Evolutionary conservation across 2,888 invertebrate species (phyloP).

Genomic region (Agrotis segetum): DNA sequence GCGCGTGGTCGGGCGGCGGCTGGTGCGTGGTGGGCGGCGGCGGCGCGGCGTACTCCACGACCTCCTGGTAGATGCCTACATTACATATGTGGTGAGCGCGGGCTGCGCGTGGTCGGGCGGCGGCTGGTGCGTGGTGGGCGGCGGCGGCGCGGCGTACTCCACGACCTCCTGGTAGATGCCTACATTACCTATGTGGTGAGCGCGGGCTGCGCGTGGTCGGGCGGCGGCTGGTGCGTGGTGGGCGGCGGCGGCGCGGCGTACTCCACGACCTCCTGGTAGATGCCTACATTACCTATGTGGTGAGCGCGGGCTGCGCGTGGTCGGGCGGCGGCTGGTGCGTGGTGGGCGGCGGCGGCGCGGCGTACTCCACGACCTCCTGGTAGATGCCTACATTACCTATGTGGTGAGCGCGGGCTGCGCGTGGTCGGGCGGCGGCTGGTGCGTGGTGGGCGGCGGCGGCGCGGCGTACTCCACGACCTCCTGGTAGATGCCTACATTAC

Average conservation of each 20-base stretch:
- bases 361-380: conserved; percentile 99
- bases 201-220: conserved; percentile 79
- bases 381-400: too few species aligned
- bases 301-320: conserved; percentile 80
- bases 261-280: conserved; percentile 99
- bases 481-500: conserved; percentile 99
- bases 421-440: conserved; percentile 76
- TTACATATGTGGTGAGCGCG: conserved; percentile 76
- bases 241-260: conserved; percentile 93
- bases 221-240: conserved; percentile 71
- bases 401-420: conserved; percentile 78
- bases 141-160: conserved; percentile 95
- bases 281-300: too few species aligned
- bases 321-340: conserved; percentile 74
- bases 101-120: conserved; percentile 78
- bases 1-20: conserved; percentile 77
- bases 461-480: conserved; percentile 99
- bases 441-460: conserved; percentile 73
- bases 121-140: conserved; percentile 68
- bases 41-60: conserved; percentile 97
- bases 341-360: conserved; percentile 87
- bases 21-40: conserved; percentile 70
- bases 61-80: conserved; percentile 99
- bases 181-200: conserved; percentile 74
- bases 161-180: conserved; percentile 99